Evolutionary conservation across 1,140 invertebrate species (phyloP), one percentile per base, ranked within the genome.

Genomic region (Linepithema humile): DNA sequence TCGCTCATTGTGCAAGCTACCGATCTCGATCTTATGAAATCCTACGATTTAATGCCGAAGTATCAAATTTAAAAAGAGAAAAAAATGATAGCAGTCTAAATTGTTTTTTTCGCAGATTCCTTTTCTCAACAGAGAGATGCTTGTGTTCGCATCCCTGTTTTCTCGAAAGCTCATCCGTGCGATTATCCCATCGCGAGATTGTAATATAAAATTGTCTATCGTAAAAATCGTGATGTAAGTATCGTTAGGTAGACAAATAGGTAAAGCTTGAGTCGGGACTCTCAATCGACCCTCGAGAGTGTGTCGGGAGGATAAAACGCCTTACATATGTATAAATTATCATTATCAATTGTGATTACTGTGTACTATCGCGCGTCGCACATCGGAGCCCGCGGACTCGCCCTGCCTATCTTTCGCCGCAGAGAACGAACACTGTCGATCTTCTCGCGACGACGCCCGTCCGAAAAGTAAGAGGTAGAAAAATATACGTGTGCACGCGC

Each of bases 401-500:
- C 73, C 40, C 60, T 60, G 67, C 55, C 35, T 60, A 60, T n/a
- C 7, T 50, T n/a, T 64, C 17, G 53, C n/a, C n/a, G 1, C 20
- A 43, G 72, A 85, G n/a, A 82, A 82, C 45, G 75, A 74, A 67
- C 67, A 29, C 60, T 40, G 17, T 64, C 43, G 43, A 45, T 45
- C 3, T 75, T n/a, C 69, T 59, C 29, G 43, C 50, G 64, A 55
- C 29, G 57, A 12, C 43, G 43, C 43, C 43, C 55, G 55, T 45
- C 40, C 57, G 57, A 48, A 84, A 82, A 86, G 57, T 84, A 88
- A 88, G 82, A 86, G 86, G 65, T 88, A 88, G 85, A 88, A 88
- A 88, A 88, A 88, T 88, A 86, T 84, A 88, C 70, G 29, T 60
- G 65, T 62, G 77, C 84, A 74, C 72, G 80, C 83, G 59, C 53